Evolutionary conservation across 2,113 vertebrate species (phyloP).

Genomic region (Sinocyclocheilus maitianheensis): DNA sequence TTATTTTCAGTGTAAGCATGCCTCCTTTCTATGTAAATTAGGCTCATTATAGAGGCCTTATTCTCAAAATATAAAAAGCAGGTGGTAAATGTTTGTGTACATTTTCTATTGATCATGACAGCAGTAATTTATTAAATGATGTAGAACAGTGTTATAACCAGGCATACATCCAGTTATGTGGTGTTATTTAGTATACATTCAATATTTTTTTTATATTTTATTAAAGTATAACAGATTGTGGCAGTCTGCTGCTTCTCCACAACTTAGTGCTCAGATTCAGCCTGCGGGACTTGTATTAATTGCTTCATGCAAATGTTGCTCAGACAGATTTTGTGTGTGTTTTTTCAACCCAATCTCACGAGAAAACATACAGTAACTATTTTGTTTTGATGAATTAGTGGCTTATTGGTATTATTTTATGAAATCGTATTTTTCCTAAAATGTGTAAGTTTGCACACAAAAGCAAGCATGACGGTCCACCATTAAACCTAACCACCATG

Average conservation of each 20-base stretch:
- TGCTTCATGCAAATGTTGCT: not conserved
- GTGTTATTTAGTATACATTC: not conserved
- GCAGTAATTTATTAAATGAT: not conserved
- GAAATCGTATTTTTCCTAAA: no score
- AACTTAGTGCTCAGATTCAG: not conserved
- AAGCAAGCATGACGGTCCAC: not conserved
- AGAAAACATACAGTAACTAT: not conserved
- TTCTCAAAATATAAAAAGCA: not conserved
- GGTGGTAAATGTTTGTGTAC: not conserved
- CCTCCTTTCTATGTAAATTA: not conserved
- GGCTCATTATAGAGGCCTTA: not conserved
- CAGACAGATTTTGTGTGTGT: not conserved
- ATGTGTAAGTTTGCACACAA: no score
- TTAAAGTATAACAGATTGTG: not conserved
- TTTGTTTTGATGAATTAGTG: not conserved
- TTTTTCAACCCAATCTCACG: not conserved
- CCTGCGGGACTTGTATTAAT: not conserved
- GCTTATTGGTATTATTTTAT: no score
- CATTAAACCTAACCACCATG: not conserved
- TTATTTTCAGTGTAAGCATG: not conserved
- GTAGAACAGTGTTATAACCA: not conserved
- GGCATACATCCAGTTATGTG: not conserved
- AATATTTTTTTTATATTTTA: not conserved
- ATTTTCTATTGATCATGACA: not conserved
- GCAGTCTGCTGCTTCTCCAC: not conserved